Percentiles rank a stretch among this genome's conserved stretches.
Evolutionary conservation across 2,797 vertebrate genomes (phyloP).

Genomic region (Acrossocheilus wenchowensis): DNA sequence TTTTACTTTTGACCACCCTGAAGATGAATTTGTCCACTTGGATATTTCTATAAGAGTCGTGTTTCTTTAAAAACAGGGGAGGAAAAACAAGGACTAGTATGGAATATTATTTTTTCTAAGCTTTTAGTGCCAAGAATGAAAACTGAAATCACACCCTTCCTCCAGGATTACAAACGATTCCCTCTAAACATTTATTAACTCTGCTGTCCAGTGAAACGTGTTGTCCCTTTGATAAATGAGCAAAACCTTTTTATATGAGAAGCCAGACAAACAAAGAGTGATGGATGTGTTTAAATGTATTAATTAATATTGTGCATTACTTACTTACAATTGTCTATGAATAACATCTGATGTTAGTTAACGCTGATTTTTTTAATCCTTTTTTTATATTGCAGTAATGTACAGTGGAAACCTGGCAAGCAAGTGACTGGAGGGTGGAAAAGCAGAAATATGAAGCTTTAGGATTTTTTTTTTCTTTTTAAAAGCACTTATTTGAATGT

Average conservation of each 20-base stretch:
- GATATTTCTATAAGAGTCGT: conserved; percentile 13
- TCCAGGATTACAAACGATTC: neutral
- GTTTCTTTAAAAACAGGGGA: conserved; percentile 17
- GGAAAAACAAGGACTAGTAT: neutral
- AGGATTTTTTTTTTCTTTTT: too few species aligned
- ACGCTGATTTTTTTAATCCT: neutral
- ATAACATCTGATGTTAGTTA: conserved; percentile 18
- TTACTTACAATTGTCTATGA: conserved; percentile 36
- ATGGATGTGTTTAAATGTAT: conserved; percentile 50
- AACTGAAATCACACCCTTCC: neutral
- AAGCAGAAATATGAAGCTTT: neutral
- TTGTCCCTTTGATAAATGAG: conserved; percentile 39
- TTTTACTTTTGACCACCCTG: conserved; percentile 18
- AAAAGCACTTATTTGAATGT: neutral
- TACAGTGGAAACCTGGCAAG: neutral
- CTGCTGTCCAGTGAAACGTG: neutral
- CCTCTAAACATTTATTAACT: conserved; percentile 15
- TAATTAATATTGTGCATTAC: conserved; percentile 6
- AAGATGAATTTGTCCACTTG: neutral
- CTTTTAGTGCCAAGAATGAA: conserved; percentile 8
- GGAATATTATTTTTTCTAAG: neutral
- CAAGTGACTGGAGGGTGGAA: neutral
- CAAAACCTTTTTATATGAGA: conserved; percentile 56
- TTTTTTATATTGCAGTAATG: neutral
- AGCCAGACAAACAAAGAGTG: conserved; percentile 56